phyloP scores from a whole-genome alignment of 1,140 invertebrate species.

The fruit fly (Drosophila melanogaster) region DNA sequence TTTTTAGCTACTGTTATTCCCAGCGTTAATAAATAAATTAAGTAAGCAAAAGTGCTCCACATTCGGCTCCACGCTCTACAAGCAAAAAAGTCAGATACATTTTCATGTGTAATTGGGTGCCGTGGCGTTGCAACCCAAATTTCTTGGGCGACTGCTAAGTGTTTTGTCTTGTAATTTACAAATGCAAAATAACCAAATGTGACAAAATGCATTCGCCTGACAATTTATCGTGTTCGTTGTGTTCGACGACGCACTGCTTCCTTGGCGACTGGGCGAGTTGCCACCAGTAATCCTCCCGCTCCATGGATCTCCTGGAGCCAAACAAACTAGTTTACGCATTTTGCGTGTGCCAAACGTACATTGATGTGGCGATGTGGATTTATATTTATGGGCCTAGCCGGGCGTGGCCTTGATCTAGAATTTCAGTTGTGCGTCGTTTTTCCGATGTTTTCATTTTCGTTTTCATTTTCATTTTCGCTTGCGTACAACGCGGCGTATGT shows the following conservation, averaged over 20 bases:
- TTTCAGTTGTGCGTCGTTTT: conserved; percentile 62
- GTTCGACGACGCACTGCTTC: conserved; percentile 26
- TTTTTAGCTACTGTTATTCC: neutral
- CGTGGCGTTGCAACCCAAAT: conserved; percentile 21
- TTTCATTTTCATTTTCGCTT: conserved; percentile 5
- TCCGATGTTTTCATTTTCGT: conserved; percentile 71
- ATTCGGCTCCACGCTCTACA: conserved; percentile 15
- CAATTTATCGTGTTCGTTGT: conserved; percentile 63
- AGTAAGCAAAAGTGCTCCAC: conserved; percentile 12
- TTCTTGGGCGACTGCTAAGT: conserved; percentile 59
- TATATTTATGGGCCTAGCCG: conserved; percentile 40
- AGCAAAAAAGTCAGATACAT: conserved; percentile 39
- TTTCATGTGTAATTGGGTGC: conserved; percentile 52
- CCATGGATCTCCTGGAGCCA: conserved; percentile 39
- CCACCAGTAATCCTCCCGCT: conserved; percentile 3
- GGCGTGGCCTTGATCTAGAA: conserved; percentile 76
- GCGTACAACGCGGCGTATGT: conserved; percentile 49
- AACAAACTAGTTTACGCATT: conserved; percentile 75
- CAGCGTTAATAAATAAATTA: conserved; percentile 10
- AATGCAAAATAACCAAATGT: conserved; percentile 72
- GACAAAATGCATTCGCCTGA: conserved; percentile 74
- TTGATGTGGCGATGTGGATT: conserved; percentile 40
- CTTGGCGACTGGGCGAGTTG: conserved; percentile 47
- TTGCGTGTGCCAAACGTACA: conserved; percentile 49
- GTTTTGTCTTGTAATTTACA: conserved; percentile 79